phyloP scores from a whole-genome alignment of 2,113 vertebrate species.

The cattle (Bos taurus) region DNA sequence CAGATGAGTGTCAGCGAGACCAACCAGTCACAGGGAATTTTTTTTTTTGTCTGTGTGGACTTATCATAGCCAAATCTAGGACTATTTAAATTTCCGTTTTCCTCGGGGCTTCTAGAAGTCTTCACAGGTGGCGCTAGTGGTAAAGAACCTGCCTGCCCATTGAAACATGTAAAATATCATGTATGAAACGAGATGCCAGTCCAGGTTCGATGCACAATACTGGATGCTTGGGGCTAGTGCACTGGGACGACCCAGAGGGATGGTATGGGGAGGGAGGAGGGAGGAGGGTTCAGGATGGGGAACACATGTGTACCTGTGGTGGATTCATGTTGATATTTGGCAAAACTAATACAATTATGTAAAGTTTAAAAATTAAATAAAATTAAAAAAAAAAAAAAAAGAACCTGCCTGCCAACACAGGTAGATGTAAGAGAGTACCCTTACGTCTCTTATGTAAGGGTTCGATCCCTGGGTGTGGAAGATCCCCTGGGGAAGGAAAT shows the following conservation, averaged over 20 bases:
- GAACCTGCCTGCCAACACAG: background rate
- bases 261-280: too few relatives aligned
- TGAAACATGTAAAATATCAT: too few relatives aligned
- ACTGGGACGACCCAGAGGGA: too few relatives aligned
- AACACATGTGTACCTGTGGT: too few relatives aligned
- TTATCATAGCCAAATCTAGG: background rate
- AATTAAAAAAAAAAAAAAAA: background rate
- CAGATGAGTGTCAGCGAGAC: background rate
- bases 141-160: background rate
- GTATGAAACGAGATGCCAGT: too few relatives aligned
- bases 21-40: background rate
- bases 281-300: too few relatives aligned
- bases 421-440: background rate
- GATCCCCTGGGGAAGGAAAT: background rate
- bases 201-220: too few relatives aligned
- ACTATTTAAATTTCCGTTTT: background rate
- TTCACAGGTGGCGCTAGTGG: background rate
- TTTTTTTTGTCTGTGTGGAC: background rate
- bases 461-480: rapidly evolving
- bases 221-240: too few relatives aligned
- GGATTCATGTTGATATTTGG: too few relatives aligned
- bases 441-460: background rate
- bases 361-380: too few relatives aligned
- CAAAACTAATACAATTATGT: too few relatives aligned
- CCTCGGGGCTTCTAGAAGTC: background rate